These are phyloP conservation scores for Poeciliopsis turrubarensis DNA, from an alignment of 2,113 vertebrate species.

Conservation along the genomic window DNA sequence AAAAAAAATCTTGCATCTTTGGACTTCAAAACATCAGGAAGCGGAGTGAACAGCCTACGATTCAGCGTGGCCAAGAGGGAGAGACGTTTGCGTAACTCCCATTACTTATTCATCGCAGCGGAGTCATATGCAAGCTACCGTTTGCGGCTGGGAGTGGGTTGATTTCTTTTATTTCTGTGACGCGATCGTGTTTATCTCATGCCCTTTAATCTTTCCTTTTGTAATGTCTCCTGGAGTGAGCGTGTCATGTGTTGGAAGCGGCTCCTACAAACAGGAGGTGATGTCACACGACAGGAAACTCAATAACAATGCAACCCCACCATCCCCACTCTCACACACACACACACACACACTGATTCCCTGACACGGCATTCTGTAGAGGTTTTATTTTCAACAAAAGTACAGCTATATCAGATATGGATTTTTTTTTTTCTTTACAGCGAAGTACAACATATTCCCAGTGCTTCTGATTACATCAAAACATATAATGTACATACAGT, in stretches of 20 bases:
- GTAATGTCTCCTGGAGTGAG: constrained; percentile 12
- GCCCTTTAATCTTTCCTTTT: constrained; percentile 2
- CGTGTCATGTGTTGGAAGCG: constrained; percentile 41
- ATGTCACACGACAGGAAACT: constrained; percentile 58
- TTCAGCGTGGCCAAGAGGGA: constrained; percentile 39
- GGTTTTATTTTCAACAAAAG: constrained; percentile 81
- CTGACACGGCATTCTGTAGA: constrained; percentile 65
- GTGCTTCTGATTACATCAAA: constrained; percentile 81
- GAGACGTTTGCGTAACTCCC: constrained; percentile 47
- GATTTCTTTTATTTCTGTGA: constrained; percentile 1
- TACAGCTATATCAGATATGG: constrained; percentile 81
- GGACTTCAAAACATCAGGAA: constrained; percentile 54
- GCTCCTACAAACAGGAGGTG: constrained; percentile 55
- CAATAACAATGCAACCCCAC: constrained; percentile 47
- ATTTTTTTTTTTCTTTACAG: constrained; percentile 77
- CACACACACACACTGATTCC: constrained; percentile 28
- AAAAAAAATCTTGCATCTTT: constrained; percentile 35
- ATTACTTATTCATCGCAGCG: constrained; percentile 62
- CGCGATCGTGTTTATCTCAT: neutral
- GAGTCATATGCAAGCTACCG: constrained; percentile 21
- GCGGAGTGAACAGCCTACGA: constrained; percentile 34
- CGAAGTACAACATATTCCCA: constrained; percentile 81
- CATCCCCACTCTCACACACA: neutral
- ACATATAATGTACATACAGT: constrained; percentile 81
- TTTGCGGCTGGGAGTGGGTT: constrained; percentile 15